A percentile compares a stretch with the other conserved stretches of the same genome.
phyloP scores from a whole-genome alignment of 2,797 vertebrate genomes.

The Orestias chungarensis region DNA sequence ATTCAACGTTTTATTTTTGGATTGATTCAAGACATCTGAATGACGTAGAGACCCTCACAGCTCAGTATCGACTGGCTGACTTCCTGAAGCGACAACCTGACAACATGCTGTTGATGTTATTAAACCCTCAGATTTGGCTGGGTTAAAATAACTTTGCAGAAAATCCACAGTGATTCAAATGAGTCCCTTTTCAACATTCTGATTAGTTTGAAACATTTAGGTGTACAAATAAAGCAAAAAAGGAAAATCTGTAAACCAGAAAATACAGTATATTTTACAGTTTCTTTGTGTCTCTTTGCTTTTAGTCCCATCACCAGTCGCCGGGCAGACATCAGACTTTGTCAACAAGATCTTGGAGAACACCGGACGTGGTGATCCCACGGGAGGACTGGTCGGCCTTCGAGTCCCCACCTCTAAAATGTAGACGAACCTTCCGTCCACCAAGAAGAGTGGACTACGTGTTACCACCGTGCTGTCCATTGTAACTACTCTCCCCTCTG shows the following conservation, averaged over 20 bases:
- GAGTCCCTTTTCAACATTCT: background rate
- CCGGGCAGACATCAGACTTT: conserved; percentile 97
- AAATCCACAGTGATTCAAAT: no score
- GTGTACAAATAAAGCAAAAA: background rate
- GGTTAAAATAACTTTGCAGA: no score
- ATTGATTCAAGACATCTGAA: background rate
- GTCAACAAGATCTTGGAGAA: conserved; percentile 99
- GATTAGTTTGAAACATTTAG: background rate
- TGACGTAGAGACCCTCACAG: background rate
- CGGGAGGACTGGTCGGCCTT: conserved; percentile 95
- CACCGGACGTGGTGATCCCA: conserved; percentile 94
- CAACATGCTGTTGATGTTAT: no score
- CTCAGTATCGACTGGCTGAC: background rate
- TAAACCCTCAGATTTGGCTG: no score
- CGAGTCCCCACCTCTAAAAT: conserved; percentile 94
- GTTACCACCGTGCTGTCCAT: conserved; percentile 69
- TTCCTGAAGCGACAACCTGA: no score
- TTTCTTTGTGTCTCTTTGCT: conserved; percentile 17
- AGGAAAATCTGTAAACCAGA: background rate
- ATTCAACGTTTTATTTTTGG: background rate
- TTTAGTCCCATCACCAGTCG: conserved; percentile 89
- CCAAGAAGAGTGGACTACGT: conserved; percentile 59
- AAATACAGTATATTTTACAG: background rate
- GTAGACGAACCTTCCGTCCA: conserved; percentile 73
- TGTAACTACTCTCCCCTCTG: conserved; percentile 75